Evolutionary conservation across 2,888 invertebrate genomes (phyloP), one percentile per base, ranked within the genome.

Genomic region (Caenorhabditis plicata): DNA sequence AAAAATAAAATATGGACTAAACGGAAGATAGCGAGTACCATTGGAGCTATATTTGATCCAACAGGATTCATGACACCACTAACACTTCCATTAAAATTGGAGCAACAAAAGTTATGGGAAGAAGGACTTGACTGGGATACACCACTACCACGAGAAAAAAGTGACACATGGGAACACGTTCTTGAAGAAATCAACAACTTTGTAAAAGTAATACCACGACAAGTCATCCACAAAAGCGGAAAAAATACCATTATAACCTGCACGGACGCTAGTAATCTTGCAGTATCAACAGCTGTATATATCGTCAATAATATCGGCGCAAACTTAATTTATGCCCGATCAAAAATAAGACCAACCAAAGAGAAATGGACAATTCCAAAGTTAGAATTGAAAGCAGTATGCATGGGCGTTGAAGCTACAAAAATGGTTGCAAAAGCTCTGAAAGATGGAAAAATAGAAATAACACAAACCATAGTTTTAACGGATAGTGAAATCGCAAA

Each of bases 321-420:
- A 7, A 15, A 45, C 20, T 11, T 33, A 13, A n/a, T 33, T n/a
- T 5, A 7, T 5, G 33, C 8, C 13, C 13, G 17, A n/a, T 8
- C 33, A n/a, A 33, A 33, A 33, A 20, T 61, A 3, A 17, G 22
- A 22, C 46, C 51, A 23, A 9, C 25, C 7, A 45, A 43, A 13
- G 11, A 31, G 20, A 39, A 15, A 23, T 33, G 26, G 2, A 58
- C 61, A 22, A 38, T 61, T 4, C 61, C 61, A 0, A 29, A 42
- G 1, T 15, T 61, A 23, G 57, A 61, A 25, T 22, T 61, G 0
- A 11, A 62, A 31, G 61, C 55, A 4, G 9, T 40, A 20, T n/a
- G 22, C n/a, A 31, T 43, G 43, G 43, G 43, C 11, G 19, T 39
- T 13, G 40, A 56, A 17, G 61, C 36, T 7, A 22, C n/a, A 13